Percentiles rank a stretch among this genome's conserved stretches.
These are phyloP conservation scores for Amphimedon queenslandica DNA, from an alignment of 37 sponge, comb jelly and placozoan genomes.

Conservation along the genomic window DNA sequence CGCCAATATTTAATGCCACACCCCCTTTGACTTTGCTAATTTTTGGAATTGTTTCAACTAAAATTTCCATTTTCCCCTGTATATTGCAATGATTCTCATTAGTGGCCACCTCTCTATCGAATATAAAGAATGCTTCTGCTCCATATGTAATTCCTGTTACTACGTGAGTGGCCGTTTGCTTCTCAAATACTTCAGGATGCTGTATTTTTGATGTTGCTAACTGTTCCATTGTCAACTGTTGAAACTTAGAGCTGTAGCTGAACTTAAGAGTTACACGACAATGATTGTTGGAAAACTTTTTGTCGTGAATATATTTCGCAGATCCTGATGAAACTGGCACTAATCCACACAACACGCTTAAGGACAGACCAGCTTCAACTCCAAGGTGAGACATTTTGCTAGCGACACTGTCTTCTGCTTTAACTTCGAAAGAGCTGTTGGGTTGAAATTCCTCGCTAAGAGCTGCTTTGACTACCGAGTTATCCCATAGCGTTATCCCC, in stretches of 20 bases:
- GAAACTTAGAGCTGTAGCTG: conserved; percentile 10
- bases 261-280: conserved; percentile 43
- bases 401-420: conserved; percentile 19
- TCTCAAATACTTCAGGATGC: conserved; percentile 17
- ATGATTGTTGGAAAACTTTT: conserved; percentile 29
- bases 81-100: conserved; percentile 2
- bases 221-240: conserved; percentile 33
- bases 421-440: conserved; percentile 14
- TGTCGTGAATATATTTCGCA: conserved; percentile 34
- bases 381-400: conserved; percentile 21
- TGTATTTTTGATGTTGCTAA: neutral
- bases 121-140: conserved; percentile 46
- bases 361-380: conserved; percentile 16
- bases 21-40: neutral
- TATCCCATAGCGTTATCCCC: conserved; percentile 29
- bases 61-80: conserved; percentile 5
- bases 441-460: neutral
- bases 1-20: neutral
- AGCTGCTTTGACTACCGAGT: conserved; percentile 2
- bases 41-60: conserved; percentile 12
- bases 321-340: conserved; percentile 17
- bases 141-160: conserved; percentile 39
- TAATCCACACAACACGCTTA: conserved; percentile 36
- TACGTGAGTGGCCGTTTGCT: conserved; percentile 27
- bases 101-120: conserved; percentile 14